Base-by-base conservation (phyloP, 2,797 vertebrate genomes). In the Sardinella longiceps region DNA sequence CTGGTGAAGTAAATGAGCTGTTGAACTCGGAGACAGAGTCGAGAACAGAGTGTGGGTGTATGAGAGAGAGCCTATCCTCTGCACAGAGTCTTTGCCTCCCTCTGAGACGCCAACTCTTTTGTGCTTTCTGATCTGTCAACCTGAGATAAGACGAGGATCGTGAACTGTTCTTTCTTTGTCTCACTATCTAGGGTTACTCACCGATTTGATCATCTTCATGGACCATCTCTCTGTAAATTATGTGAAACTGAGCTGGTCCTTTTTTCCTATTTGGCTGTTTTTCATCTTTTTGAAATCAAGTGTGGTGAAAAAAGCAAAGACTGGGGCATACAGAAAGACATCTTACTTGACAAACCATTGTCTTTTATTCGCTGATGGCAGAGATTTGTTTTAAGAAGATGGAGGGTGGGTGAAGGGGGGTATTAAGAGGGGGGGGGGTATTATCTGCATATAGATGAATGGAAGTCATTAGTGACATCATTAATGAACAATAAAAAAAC, bases 401-500 rank as follows among this genome's bases (percentile, higher is more conserved):
- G 84, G 20, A 85, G 82, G 80, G 15, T 70, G 33, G 56, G n/a
- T 84, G 48, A n/a, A 58, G 53, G 23, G 37, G 60, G 25, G 33
- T 51, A 58, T 84, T 60, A n/a, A 58, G 53, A 25, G 37, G 60
- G 25, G 33, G 60, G 70, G 5, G 10, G 84, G 80, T 86, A 84
- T 91, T 89, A 91, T 92, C 90, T 91, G 91, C 89, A 93, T 92
- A 88, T 89, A 92, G 91, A 93, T 91, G 88, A 92, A 89, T 50
- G 56, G 84, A 23, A 70, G 84, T 87, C 86, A 87, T 91, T 92
- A 92, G 87, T 66, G 74, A 87, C 25, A 84, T 88, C 86, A 87
- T 92, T 92, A 92, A 91, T 91, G 91, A 89, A 91, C 90, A 87
- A 84, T 91, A 90, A 88, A 80, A 86, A 90, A 88, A 87, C 90